These are phyloP conservation scores for Entomyzon cyanotis DNA, from an alignment of 2,113 vertebrate genomes.

Conservation along the genomic window DNA sequence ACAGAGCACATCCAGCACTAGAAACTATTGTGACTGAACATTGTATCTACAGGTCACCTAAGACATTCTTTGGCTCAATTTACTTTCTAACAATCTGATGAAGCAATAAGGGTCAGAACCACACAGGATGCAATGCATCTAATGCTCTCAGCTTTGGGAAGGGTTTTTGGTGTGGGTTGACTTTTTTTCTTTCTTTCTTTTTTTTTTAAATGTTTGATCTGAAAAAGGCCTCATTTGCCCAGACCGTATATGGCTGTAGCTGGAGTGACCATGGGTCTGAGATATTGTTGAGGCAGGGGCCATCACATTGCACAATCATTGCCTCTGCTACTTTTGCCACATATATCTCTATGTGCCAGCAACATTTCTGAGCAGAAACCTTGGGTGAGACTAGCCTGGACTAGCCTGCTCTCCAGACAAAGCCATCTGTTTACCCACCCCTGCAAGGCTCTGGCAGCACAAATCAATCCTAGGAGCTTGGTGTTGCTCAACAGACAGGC, in stretches of 20 bases:
- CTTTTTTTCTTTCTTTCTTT: too few relatives aligned
- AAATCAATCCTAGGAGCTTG: not conserved
- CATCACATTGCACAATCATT: not conserved
- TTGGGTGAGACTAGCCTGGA: not conserved
- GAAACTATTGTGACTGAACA: not conserved
- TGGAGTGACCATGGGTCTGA: not conserved
- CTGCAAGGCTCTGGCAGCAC: conserved; percentile 18
- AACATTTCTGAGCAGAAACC: not conserved
- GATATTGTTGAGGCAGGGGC: not conserved
- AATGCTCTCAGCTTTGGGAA: not conserved
- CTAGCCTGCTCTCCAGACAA: conserved; percentile 23
- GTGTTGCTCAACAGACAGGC: not conserved
- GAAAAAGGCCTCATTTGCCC: not conserved
- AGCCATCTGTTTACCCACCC: conserved; percentile 26
- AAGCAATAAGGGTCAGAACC: not conserved
- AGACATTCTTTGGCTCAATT: not conserved
- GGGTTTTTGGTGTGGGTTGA: not conserved
- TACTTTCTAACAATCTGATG: not conserved
- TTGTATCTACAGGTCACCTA: not conserved
- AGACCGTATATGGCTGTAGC: not conserved
- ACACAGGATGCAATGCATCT: not conserved
- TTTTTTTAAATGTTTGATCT: not conserved
- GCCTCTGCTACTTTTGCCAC: not conserved
- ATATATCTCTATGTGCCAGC: not conserved
- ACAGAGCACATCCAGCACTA: not conserved